A percentile compares a stretch with the other conserved stretches of the same genome.
Evolutionary conservation across 2,888 invertebrate species (phyloP).

Genomic region (Nemapogon koenigi): DNA sequence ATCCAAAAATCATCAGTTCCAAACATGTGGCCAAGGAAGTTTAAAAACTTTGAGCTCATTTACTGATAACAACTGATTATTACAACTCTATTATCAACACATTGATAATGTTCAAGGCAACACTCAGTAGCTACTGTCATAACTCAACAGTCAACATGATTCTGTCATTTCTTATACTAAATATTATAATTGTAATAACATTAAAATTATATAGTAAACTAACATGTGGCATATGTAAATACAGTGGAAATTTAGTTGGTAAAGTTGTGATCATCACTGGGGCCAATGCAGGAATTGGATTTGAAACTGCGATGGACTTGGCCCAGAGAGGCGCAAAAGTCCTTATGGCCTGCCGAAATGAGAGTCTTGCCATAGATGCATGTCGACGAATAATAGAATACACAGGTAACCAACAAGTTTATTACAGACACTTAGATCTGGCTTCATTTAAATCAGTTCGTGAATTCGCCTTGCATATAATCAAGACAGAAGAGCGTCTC

Average conservation of each 20-base stretch:
- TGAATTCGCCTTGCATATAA: slow-evolving; percentile 65
- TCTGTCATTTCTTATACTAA: slow-evolving; percentile 2
- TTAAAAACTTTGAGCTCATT: no score
- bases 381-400: slow-evolving; percentile 26
- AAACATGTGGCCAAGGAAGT: no score
- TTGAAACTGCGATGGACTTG: slow-evolving; percentile 74
- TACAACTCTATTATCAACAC: no score
- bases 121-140: no score
- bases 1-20: no score
- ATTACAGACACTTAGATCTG: slow-evolving; percentile 51
- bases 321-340: slow-evolving; percentile 77
- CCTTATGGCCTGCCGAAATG: slow-evolving; percentile 81
- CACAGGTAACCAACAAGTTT: slow-evolving; percentile 33
- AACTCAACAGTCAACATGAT: no score
- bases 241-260: slow-evolving; percentile 66
- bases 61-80: no score
- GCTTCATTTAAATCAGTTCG: slow-evolving; percentile 61
- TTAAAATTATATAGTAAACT: not conserved
- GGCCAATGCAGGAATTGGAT: slow-evolving; percentile 81
- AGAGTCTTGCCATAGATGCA: slow-evolving; percentile 68
- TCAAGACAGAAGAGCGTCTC: slow-evolving; percentile 51
- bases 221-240: slow-evolving; percentile 26
- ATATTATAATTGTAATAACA: not conserved
- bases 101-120: no score
- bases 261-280: slow-evolving; percentile 87